phyloP scores from a whole-genome alignment of 2,797 vertebrate species.

The Phyllotis vaccarum region DNA sequence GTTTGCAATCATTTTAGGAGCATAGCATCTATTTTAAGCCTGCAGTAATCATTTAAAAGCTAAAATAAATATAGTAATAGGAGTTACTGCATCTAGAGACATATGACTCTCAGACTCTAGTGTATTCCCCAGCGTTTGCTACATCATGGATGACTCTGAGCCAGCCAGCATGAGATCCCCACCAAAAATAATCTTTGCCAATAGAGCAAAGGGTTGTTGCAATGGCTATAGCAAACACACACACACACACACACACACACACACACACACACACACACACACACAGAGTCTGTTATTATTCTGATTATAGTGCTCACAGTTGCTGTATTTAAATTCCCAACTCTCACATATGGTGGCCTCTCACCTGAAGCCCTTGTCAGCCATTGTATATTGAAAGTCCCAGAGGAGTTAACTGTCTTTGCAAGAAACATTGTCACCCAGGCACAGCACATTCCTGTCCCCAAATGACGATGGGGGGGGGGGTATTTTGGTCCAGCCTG shows the following conservation, averaged over 20 bases:
- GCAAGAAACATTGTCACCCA: neutral
- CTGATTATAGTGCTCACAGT: neutral
- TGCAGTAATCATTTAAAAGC: slow-evolving; percentile 56
- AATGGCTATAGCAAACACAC: neutral
- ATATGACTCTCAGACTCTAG: neutral
- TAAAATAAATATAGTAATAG: slow-evolving; percentile 22
- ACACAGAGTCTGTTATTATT: neutral
- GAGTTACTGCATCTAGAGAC: neutral
- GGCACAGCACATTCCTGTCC: slow-evolving; percentile 17
- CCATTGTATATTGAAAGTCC: neutral
- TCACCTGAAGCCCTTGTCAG: neutral
- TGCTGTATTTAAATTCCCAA: neutral
- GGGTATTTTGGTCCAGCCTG: neutral
- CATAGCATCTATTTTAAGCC: slow-evolving; percentile 27
- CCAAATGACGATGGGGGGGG: neutral
- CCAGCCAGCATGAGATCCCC: neutral
- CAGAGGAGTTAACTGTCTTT: slow-evolving; percentile 5
- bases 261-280: neutral
- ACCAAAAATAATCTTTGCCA: neutral
- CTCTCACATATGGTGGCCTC: neutral
- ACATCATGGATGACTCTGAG: neutral
- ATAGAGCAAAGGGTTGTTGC: neutral
- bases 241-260: neutral
- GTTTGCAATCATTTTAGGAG: slow-evolving; percentile 71
- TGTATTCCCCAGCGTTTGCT: neutral